These are phyloP conservation scores for Neuroterus valhalla DNA, from an alignment of 1,140 invertebrate genomes.

Conservation along the genomic window DNA sequence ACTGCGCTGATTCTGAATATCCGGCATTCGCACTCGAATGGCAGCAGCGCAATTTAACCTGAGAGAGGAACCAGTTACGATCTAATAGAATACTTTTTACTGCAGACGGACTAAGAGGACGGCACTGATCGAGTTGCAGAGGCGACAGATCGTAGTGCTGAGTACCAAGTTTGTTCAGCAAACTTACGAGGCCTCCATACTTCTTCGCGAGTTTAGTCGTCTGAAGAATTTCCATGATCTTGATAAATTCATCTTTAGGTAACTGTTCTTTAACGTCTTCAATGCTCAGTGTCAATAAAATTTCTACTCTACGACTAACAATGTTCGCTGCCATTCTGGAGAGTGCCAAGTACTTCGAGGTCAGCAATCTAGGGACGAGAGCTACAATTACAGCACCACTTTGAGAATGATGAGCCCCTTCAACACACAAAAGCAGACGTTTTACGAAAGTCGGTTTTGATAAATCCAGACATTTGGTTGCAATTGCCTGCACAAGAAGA, in stretches of 20 bases:
- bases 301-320: constrained; percentile 79
- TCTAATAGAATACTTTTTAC: constrained; percentile 74
- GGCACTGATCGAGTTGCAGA: constrained; percentile 70
- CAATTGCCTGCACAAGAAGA: constrained; percentile 83
- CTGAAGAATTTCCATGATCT: constrained; percentile 76
- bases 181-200: constrained; percentile 76
- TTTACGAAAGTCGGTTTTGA: constrained; percentile 76
- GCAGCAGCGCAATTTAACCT: constrained; percentile 76
- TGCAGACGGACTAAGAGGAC: constrained; percentile 70
- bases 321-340: constrained; percentile 79
- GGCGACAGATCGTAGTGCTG: constrained; percentile 75
- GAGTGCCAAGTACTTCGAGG: constrained; percentile 78
- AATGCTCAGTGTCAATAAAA: constrained; percentile 76
- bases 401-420: constrained; percentile 81
- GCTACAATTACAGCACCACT: constrained; percentile 79
- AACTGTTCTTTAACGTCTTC: constrained; percentile 77
- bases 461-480: constrained; percentile 74
- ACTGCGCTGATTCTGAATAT: constrained; percentile 77
- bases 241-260: constrained; percentile 77
- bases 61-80: constrained; percentile 76
- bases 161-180: constrained; percentile 78
- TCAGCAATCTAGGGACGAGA: constrained; percentile 78
- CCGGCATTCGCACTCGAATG: constrained; percentile 60
- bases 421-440: constrained; percentile 78
- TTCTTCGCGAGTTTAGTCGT: constrained; percentile 75